Percentiles rank a stretch among this genome's conserved stretches.
Conservation (phyloP, 2,113 vertebrate species). For the Pelodiscus sinensis region DNA sequence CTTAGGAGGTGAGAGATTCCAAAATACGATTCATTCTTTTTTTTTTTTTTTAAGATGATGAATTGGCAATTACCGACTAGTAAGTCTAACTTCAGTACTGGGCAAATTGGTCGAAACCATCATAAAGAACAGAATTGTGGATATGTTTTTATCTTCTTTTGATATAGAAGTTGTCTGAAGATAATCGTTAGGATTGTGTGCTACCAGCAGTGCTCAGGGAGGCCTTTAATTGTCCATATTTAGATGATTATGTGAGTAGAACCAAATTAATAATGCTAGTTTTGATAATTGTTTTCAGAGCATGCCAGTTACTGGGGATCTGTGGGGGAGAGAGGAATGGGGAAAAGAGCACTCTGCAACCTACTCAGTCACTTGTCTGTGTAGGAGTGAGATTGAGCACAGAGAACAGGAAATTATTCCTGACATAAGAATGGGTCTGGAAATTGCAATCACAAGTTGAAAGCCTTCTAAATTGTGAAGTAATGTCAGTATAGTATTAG, state of each 20-base stretch:
- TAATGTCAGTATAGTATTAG: neutral
- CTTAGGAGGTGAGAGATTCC: too few relatives aligned
- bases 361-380: neutral
- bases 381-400: neutral
- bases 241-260: neutral
- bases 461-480: neutral
- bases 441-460: neutral
- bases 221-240: neutral
- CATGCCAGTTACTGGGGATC: fast-evolving
- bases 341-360: neutral
- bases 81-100: too few relatives aligned
- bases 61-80: too few relatives aligned
- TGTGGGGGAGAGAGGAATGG: neutral
- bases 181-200: neutral
- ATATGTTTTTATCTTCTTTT: neutral
- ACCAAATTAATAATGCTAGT: neutral
- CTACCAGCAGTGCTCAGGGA: neutral
- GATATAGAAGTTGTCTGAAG: neutral
- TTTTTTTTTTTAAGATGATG: too few relatives aligned
- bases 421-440: slow-evolving; percentile 5
- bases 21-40: too few relatives aligned
- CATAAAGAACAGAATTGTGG: too few relatives aligned
- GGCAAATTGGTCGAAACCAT: too few relatives aligned
- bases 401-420: neutral
- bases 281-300: neutral